phyloP scores from a whole-genome alignment of 2,797 vertebrate species.

The Microctenopoma steveboyesi region DNA sequence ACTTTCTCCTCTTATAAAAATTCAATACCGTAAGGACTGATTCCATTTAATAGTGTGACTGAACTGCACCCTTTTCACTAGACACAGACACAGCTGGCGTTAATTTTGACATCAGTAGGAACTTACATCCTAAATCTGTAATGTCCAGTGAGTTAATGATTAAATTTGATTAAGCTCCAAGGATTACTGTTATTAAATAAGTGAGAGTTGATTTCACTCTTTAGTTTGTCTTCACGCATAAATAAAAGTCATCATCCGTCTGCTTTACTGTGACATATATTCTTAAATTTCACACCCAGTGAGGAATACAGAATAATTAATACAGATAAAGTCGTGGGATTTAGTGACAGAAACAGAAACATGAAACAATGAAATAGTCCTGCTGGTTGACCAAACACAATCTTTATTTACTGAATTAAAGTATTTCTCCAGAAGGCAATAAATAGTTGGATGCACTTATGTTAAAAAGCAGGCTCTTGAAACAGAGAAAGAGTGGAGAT shows the following conservation, averaged over 20 bases:
- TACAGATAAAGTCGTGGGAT: conserved; percentile 5
- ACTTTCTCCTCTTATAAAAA: not conserved
- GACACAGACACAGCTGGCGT: not conserved
- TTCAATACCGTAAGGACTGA: conserved; percentile 1
- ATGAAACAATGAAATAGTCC: conserved; percentile 3
- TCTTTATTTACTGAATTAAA: conserved; percentile 69
- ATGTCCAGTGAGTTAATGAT: conserved; percentile 11
- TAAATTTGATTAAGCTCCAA: conserved; percentile 27
- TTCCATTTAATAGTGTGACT: conserved; percentile 16
- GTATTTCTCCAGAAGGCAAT: conserved; percentile 59
- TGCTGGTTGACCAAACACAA: conserved; percentile 53
- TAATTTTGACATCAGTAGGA: not conserved
- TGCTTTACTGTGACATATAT: conserved; percentile 8
- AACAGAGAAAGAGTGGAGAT: conserved; percentile 34
- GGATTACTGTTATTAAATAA: conserved; percentile 40
- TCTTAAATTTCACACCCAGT: not conserved
- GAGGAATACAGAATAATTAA: not conserved
- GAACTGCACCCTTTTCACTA: conserved; percentile 8
- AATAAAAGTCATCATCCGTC: conserved; percentile 19
- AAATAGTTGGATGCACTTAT: conserved; percentile 80
- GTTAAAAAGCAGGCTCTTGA: conserved; percentile 62
- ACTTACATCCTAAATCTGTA: conserved; percentile 3
- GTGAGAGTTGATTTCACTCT: conserved; percentile 31
- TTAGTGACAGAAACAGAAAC: not conserved
- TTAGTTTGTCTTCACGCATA: not conserved